Conservation (phyloP, 2,797 vertebrate species). For the Pseudopleuronectes americanus region DNA sequence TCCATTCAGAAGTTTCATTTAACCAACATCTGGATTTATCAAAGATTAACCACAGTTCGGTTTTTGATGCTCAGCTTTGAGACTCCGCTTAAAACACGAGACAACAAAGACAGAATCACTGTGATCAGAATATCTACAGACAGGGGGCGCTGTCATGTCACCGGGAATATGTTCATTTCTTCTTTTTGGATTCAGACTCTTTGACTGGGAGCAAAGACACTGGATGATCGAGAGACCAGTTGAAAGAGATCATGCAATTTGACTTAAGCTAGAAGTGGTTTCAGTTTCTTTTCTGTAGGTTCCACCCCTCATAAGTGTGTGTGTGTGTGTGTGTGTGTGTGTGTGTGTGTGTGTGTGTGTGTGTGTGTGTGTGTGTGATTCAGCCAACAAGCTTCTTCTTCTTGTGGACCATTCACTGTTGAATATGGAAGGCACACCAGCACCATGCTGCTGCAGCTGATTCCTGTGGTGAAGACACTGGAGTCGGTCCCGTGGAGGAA, state of each 20-base stretch:
- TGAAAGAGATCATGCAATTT: neutral
- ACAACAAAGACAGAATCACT: too few relatives aligned
- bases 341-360: neutral
- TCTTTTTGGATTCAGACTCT: neutral
- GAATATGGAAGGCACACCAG: slow-evolving; percentile 53
- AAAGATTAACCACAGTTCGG: neutral
- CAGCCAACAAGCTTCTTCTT: neutral
- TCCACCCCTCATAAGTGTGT: slow-evolving; percentile 1
- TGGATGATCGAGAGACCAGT: neutral
- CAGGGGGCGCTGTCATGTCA: neutral
- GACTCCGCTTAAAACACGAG: too few relatives aligned
- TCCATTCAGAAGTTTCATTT: neutral
- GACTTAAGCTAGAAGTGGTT: neutral
- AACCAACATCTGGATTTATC: neutral
- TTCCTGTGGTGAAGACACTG: slow-evolving; percentile 13
- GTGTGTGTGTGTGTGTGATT: slow-evolving; percentile 4
- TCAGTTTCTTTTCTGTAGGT: neutral
- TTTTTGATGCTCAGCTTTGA: too few relatives aligned
- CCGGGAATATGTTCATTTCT: neutral
- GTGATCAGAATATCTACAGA: too few relatives aligned
- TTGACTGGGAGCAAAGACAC: neutral
- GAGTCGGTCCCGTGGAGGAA: neutral
- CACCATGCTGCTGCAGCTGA: slow-evolving; percentile 18
- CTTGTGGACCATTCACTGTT: slow-evolving; percentile 24
- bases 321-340: neutral